Evolutionary conservation across 2,113 vertebrate species (phyloP).

Genomic region (Elephas maximus): DNA sequence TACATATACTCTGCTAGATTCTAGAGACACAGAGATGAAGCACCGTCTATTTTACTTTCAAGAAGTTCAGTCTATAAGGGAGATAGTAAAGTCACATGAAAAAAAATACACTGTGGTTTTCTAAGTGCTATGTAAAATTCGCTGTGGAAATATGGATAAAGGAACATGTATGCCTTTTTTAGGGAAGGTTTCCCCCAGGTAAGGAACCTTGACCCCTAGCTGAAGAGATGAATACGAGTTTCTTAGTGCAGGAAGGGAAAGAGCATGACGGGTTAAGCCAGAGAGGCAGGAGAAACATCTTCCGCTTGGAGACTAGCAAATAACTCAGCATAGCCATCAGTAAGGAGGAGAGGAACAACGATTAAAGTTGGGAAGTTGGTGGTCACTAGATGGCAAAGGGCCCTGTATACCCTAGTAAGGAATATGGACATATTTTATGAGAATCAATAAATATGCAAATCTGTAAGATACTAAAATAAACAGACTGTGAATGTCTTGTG

Average conservation of each 20-base stretch:
- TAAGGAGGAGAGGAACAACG: neutral
- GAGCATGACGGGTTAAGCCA: rapidly evolving
- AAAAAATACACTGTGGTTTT: neutral
- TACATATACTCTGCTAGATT: neutral
- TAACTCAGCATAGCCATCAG: too few relatives aligned
- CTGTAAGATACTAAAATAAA: too few relatives aligned
- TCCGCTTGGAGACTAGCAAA: rapidly evolving
- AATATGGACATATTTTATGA: neutral
- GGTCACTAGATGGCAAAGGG: rapidly evolving
- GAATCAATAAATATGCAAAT: neutral
- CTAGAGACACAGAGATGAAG: neutral
- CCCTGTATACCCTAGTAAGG: too few relatives aligned
- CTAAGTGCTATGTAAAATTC: neutral
- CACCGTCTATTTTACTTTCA: neutral
- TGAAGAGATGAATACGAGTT: neutral
- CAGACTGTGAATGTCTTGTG: too few relatives aligned
- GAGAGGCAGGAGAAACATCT: neutral
- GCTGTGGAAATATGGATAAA: neutral
- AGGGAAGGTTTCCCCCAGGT: neutral
- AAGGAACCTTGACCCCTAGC: neutral
- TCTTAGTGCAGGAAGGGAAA: rapidly evolving
- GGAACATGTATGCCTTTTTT: neutral
- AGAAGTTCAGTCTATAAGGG: neutral
- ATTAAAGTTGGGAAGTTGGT: rapidly evolving
- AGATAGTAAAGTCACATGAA: neutral